phyloP scores from a whole-genome alignment of 2,888 invertebrate genomes.

The Colostygia pectinataria region DNA sequence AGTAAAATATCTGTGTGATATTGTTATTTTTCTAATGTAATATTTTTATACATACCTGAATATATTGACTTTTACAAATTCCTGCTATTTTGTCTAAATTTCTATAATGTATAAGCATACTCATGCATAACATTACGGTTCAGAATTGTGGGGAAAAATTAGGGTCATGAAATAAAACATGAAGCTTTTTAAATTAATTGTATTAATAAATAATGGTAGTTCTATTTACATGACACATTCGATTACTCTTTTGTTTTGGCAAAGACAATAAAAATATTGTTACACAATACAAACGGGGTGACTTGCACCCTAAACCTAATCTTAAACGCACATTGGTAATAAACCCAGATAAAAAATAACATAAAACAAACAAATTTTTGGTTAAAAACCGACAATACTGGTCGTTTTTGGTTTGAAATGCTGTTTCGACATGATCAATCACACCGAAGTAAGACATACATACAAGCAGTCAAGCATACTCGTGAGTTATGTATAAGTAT shows the following conservation, averaged over 20 bases:
- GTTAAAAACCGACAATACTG: slow-evolving; percentile 76
- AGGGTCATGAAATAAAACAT: slow-evolving; percentile 56
- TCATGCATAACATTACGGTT: not conserved
- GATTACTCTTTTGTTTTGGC: slow-evolving; percentile 82
- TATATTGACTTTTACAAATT: slow-evolving; percentile 24
- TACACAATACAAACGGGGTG: slow-evolving; percentile 63
- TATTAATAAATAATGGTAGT: slow-evolving; percentile 84
- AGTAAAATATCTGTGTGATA: slow-evolving; percentile 25
- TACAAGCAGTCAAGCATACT: slow-evolving; percentile 67
- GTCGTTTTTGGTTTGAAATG: slow-evolving; percentile 68
- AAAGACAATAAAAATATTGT: slow-evolving; percentile 81
- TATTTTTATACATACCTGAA: slow-evolving; percentile 23
- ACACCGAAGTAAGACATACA: slow-evolving; percentile 65
- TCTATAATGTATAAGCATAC: not conserved
- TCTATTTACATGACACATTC: slow-evolving; percentile 83
- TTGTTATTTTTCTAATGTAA: slow-evolving; percentile 15
- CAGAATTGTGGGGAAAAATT: not conserved
- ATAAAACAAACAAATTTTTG: slow-evolving; percentile 62
- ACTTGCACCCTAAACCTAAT: slow-evolving; percentile 40
- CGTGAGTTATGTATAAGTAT: slow-evolving; percentile 66
- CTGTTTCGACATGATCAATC: slow-evolving; percentile 44
- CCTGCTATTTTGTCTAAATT: not conserved
- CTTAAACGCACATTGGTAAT: slow-evolving; percentile 62
- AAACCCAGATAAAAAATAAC: slow-evolving; percentile 53
- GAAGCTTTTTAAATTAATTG: slow-evolving; percentile 77